Base-by-base conservation (phyloP, 2,888 invertebrate genomes). In the Nomada lathburiana region DNA sequence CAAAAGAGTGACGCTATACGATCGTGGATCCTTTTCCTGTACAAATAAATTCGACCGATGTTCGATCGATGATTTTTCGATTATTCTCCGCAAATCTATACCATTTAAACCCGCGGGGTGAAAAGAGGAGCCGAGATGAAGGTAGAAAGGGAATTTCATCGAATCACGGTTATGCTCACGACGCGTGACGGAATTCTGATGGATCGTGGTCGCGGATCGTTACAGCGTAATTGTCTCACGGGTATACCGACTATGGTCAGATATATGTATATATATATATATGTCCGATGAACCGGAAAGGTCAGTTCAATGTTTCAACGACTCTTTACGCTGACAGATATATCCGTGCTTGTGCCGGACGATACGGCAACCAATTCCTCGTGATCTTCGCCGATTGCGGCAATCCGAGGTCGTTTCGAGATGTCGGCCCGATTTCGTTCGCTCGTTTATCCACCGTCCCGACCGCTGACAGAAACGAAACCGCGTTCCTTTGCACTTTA, bases 181-280 rank as follows among this genome's bases (percentile, higher is more conserved):
- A 80, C 85, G 88, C 89, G 88, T 89, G 89, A 89, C 88, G 89
- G 89, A 89, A 88, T 89, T 88, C 89, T 86, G 86, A 88, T 88
- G 83, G 89, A 80, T 88, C 86, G 84, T 84, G 86, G 88, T 85
- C 85, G 84, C 80, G 83, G 79, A 84, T 89, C 87, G 87, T 88
- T 87, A 85, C 83, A 79, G 75, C 74, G 86, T 89, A 89, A 89
- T 89, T 89, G 89, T 85, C 89, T 83, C 80, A 82, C 86, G 86
- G 87, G 83, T 85, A 84, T 83, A 81, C 70, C 71, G 47, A 42
- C 20, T 16, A 18, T 23, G 47, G 36, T 11, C 13, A 26, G 69
- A 84, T 76, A 76, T 78, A 80, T 76, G 72, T 86, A 82, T 77
- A 75, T 80, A 84, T 76, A 76, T 78, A 80, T 76, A 74, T 86